Percentiles rank a stretch among this genome's conserved stretches.
Evolutionary conservation across 2,888 invertebrate species (phyloP).

Genomic region (Abscondita cerata): DNA sequence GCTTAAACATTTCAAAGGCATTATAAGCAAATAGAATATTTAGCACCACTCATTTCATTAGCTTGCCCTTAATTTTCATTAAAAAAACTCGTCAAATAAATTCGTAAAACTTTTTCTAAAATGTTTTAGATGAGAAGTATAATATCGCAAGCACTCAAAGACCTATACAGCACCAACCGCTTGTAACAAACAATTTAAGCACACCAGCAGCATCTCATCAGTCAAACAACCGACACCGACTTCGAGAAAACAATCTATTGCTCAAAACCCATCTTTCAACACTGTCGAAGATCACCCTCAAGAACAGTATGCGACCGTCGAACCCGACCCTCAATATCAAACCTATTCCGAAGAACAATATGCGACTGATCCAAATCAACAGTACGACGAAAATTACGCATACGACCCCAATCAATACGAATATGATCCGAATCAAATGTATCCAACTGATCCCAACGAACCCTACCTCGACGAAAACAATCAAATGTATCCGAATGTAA

Average conservation of each 20-base stretch:
- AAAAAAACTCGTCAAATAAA: too few relatives aligned
- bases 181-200: slow-evolving; percentile 40
- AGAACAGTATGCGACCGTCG: slow-evolving; percentile 35
- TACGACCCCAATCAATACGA: slow-evolving; percentile 46
- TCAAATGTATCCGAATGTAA: slow-evolving; percentile 20
- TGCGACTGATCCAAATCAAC: slow-evolving; percentile 27
- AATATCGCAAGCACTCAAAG: slow-evolving; percentile 47
- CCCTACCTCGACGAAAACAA: slow-evolving; percentile 37
- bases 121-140: slow-evolving; percentile 48
- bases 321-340: slow-evolving; percentile 28
- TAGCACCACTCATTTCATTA: background rate
- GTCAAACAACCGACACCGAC: slow-evolving; percentile 36
- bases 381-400: slow-evolving; percentile 46
- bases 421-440: slow-evolving; percentile 39
- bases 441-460: slow-evolving; percentile 38
- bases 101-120: too few relatives aligned
- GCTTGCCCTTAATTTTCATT: background rate
- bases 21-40: too few relatives aligned
- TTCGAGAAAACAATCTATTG: slow-evolving; percentile 34
- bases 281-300: slow-evolving; percentile 11
- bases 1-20: background rate
- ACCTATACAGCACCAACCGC: slow-evolving; percentile 43
- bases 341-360: slow-evolving; percentile 18
- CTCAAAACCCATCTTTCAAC: background rate
- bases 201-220: slow-evolving; percentile 44